Evolutionary conservation across 2,888 invertebrate species (phyloP).

Genomic region (Lasiommata megera): DNA sequence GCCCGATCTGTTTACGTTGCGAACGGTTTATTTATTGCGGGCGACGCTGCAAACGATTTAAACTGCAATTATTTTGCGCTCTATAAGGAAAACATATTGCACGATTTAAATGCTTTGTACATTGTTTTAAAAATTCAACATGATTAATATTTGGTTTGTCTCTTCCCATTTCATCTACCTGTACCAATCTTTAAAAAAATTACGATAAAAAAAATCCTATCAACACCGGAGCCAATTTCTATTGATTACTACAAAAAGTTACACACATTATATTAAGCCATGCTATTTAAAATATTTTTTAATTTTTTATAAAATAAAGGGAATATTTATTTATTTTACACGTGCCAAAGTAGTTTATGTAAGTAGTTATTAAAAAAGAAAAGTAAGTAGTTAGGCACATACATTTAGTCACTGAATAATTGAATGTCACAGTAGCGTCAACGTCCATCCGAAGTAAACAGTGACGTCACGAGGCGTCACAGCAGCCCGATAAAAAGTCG

Average conservation of each 20-base stretch:
- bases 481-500: constrained; percentile 78
- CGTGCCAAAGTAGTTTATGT: neutral
- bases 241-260: too few species aligned
- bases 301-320: too few species aligned
- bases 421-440: constrained; percentile 24
- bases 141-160: constrained; percentile 2
- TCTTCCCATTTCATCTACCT: neutral
- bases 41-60: constrained; percentile 75
- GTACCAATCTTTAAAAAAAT: neutral
- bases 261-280: too few species aligned
- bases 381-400: neutral
- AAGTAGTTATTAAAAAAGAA: neutral
- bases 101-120: constrained; percentile 53
- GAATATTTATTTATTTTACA: neutral
- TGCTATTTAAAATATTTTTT: too few species aligned
- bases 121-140: constrained; percentile 33
- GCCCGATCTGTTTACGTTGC: constrained; percentile 79
- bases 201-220: too few species aligned
- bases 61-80: constrained; percentile 76
- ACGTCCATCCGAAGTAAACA: constrained; percentile 66
- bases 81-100: constrained; percentile 72
- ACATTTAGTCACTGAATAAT: constrained; percentile 11
- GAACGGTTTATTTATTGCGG: constrained; percentile 74
- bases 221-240: too few species aligned
- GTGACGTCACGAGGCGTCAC: constrained; percentile 81